phyloP scores from a whole-genome alignment of 2,888 invertebrate species.

The Rotaria socialis region DNA sequence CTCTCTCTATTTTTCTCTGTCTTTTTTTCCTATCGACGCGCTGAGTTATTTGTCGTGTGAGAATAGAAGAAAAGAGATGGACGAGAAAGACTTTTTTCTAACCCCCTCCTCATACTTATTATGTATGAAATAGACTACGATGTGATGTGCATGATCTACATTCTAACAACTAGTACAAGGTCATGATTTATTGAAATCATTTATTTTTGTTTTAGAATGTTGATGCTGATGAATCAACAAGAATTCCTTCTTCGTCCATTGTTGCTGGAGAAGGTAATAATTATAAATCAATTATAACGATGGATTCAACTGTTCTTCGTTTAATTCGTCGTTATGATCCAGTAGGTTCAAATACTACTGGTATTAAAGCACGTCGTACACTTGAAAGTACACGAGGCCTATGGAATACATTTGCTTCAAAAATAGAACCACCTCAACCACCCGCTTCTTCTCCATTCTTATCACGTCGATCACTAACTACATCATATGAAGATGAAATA shows the following conservation, averaged over 20 bases:
- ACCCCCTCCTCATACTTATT: background rate
- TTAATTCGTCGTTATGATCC: constrained; percentile 35
- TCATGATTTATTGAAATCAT: background rate
- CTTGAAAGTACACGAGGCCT: background rate
- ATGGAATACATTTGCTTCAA: background rate
- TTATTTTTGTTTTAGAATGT: background rate
- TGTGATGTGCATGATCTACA: background rate
- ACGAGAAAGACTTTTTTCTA: background rate
- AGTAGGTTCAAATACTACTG: background rate
- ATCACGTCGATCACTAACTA: background rate
- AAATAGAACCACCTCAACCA: background rate
- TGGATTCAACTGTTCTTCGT: constrained; percentile 31
- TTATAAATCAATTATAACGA: background rate
- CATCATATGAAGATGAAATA: background rate
- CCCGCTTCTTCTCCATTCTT: background rate
- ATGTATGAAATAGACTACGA: background rate
- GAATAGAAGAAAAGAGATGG: background rate
- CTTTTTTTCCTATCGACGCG: background rate
- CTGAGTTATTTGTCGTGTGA: constrained; percentile 10
- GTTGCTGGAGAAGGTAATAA: background rate
- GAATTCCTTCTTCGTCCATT: background rate
- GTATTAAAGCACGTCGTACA: background rate
- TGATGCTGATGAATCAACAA: background rate
- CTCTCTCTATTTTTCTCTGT: background rate
- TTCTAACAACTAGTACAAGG: background rate